Base-by-base conservation (phyloP, 2,797 vertebrate genomes). In the Aphelocoma californica region DNA sequence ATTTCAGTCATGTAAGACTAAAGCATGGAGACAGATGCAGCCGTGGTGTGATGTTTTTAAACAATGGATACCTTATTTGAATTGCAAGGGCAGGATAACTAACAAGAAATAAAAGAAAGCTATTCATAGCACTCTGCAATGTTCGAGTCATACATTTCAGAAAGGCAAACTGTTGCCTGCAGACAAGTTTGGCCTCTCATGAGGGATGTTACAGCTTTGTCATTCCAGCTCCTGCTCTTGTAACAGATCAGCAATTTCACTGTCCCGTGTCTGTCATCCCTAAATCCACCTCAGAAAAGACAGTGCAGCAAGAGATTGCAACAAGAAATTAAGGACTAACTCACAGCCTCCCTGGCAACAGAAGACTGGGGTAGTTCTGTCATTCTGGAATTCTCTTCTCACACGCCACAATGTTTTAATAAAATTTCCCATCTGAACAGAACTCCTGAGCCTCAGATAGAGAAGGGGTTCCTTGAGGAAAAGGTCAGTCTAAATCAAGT, bases 31-130 rank as follows among this genome's bases (percentile, higher is more conserved):
- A 93, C 86, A 95, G 90, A 95, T 86, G 67, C 86, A 88, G 91
- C 84, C 89, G 47, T 78, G 78, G 40, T 64, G 93, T 14, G 56
- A 85, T 87, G 86, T 77, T 88, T 72, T 82, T 10, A 60, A 95
- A 95, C 92, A 96, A 94, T 73, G 60, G 83, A 51, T 82, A 94
- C 64, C 86, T 93, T 95, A 90, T 88, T 90, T 73, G 57, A 95
- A 87, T 74, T 73, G 71, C 64, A 94, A 84, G 86, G 71, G 74
- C 71, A 86, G 78, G 71, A 93, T 53, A 95, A 90, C 73, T 23
- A 93, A 73, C 51, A 70, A 18, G 81, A 88, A 88, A 79, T 86
- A 77, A 92, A 93, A 90, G 91, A 12, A 45, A 82, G 61, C 90
- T 95, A 94, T 94, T 96, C 90, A 87, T 53, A 82, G 78, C 34